Conservation (phyloP, 2,113 vertebrate genomes). For the Apaloderma vittatum region DNA sequence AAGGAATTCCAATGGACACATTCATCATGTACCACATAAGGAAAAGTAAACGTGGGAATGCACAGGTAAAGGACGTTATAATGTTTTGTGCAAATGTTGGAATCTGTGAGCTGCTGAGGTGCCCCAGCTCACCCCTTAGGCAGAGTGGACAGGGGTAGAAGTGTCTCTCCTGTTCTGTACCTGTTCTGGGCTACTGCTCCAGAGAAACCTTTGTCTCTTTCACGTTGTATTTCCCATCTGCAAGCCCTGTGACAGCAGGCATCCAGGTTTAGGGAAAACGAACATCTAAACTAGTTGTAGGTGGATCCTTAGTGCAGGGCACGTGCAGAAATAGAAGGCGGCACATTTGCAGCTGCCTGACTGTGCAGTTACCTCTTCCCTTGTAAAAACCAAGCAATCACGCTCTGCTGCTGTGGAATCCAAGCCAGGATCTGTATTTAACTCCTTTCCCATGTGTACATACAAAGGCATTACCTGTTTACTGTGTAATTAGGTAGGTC, state of each 20-base stretch:
- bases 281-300: neutral
- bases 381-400: neutral
- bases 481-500: neutral
- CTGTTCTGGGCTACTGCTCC: neutral
- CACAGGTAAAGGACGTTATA: fast-evolving
- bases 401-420: neutral
- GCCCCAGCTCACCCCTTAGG: neutral
- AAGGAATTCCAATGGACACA: neutral
- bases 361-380: neutral
- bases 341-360: fast-evolving
- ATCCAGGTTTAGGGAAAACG: neutral
- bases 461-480: neutral
- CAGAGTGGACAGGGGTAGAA: neutral
- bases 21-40: neutral
- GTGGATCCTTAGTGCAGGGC: neutral
- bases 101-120: neutral
- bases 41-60: neutral
- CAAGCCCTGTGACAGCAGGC: neutral
- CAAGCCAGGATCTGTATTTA: neutral
- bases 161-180: neutral
- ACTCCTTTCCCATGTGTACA: neutral
- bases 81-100: fast-evolving
- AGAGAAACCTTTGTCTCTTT: neutral
- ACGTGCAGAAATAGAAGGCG: fast-evolving
- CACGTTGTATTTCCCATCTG: neutral